Evolutionary conservation across 2,888 invertebrate genomes (phyloP).

Genomic region (Drosophila planitibia): DNA sequence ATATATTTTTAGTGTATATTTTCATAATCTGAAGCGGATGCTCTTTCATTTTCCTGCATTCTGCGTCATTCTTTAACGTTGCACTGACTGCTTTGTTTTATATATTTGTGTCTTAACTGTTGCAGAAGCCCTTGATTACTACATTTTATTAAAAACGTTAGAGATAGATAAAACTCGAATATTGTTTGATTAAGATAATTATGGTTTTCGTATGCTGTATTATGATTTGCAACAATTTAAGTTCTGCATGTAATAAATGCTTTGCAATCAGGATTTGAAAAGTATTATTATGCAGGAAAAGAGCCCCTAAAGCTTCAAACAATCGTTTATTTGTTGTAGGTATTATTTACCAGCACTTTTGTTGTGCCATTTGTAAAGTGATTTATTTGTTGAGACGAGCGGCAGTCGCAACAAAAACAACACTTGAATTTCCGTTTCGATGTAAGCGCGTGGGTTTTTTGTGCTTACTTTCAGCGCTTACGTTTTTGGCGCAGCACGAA

Average conservation of each 20-base stretch:
- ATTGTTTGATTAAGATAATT: background rate
- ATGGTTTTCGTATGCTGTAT: background rate
- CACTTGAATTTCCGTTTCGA: conserved; percentile 43
- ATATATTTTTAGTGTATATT: background rate
- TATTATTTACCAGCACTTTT: conserved; percentile 37
- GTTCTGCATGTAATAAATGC: no score
- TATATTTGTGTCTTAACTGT: background rate
- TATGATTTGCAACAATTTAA: background rate
- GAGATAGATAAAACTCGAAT: background rate
- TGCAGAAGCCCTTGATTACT: background rate
- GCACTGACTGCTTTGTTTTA: no score
- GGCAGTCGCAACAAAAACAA: conserved; percentile 17
- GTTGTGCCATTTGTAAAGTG: conserved; percentile 55
- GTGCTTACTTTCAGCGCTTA: conserved; percentile 69
- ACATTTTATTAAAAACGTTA: background rate
- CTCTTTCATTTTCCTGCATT: background rate
- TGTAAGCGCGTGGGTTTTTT: conserved; percentile 25
- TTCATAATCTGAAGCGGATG: background rate
- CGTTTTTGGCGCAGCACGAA: conserved; percentile 61
- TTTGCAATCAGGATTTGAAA: no score
- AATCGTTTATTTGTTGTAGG: conserved; percentile 26
- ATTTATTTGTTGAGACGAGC: conserved; percentile 49
- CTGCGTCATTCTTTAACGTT: no score
- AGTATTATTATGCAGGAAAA: background rate
- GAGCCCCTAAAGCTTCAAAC: conserved; percentile 3